Conservation (phyloP, 2,888 invertebrate species). For the Bimastos eiseni region DNA sequence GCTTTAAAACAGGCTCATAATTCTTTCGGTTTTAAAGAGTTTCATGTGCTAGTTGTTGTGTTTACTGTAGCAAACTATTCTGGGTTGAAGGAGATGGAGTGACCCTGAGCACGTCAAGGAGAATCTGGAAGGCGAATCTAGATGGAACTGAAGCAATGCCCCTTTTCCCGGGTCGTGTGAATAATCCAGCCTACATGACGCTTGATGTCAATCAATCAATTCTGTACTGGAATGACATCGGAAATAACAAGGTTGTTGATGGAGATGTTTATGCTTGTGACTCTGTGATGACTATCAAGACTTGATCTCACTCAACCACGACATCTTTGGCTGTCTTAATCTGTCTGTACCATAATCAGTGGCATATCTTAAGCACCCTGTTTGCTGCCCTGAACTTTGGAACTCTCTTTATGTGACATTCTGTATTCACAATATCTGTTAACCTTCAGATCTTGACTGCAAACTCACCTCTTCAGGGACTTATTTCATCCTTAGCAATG, state of each 20-base stretch:
- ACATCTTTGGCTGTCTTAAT: background rate
- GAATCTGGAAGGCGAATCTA: slow-evolving; percentile 80
- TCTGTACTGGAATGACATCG: slow-evolving; percentile 77
- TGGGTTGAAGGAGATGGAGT: slow-evolving; percentile 95
- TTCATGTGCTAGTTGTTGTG: background rate
- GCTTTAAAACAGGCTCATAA: too few relatives aligned
- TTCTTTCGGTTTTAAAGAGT: too few relatives aligned
- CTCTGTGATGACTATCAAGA: background rate
- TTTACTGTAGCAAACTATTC: slow-evolving; percentile 74
- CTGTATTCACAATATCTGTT: background rate
- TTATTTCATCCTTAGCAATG: too few relatives aligned
- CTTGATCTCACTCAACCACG: background rate
- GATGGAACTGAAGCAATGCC: slow-evolving; percentile 81
- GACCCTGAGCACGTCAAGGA: slow-evolving; percentile 76
- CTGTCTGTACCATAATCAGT: background rate
- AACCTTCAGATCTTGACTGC: background rate
- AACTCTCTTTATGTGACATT: background rate
- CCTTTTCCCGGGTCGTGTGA: slow-evolving; percentile 66
- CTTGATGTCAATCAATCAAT: slow-evolving; percentile 77
- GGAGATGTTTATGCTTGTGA: background rate
- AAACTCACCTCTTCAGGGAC: too few relatives aligned
- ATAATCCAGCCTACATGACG: slow-evolving; percentile 79
- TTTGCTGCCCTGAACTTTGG: background rate
- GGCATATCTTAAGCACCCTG: background rate
- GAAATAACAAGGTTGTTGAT: background rate